A percentile compares a stretch with the other conserved stretches of the same genome.
Evolutionary conservation across 2,888 invertebrate species (phyloP).

Genomic region (Catocala sponsa): DNA sequence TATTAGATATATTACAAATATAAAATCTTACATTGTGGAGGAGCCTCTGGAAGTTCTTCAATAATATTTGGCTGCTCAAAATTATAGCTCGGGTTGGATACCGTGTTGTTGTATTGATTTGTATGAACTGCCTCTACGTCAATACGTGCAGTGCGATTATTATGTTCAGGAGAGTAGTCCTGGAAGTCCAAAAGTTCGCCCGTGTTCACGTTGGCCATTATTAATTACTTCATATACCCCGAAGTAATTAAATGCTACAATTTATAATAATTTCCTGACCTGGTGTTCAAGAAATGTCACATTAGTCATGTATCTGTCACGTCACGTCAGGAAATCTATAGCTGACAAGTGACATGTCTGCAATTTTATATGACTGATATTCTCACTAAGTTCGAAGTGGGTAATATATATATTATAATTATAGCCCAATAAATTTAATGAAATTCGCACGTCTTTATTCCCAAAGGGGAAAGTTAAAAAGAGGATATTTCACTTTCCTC

Average conservation of each 20-base stretch:
- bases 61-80: conserved; percentile 73
- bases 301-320: too few relatives aligned
- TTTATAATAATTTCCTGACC: too few relatives aligned
- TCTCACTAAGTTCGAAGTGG: too few relatives aligned
- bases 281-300: too few relatives aligned
- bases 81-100: conserved; percentile 75
- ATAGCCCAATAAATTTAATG: too few relatives aligned
- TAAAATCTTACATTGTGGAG: conserved; percentile 66
- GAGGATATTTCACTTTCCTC: too few relatives aligned
- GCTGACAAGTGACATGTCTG: too few relatives aligned
- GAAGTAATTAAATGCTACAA: not conserved
- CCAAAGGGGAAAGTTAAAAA: too few relatives aligned
- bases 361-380: too few relatives aligned
- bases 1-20: conserved; percentile 2
- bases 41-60: conserved; percentile 64
- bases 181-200: conserved; percentile 92
- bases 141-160: conserved; percentile 89
- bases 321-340: too few relatives aligned
- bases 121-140: conserved; percentile 89
- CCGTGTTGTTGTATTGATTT: conserved; percentile 79
- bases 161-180: conserved; percentile 90
- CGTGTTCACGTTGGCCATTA: conserved; percentile 82
- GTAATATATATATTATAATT: too few relatives aligned
- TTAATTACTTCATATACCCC: conserved; percentile 40
- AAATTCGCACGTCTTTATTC: too few relatives aligned